Base-by-base conservation (phyloP, 1,140 invertebrate genomes). In the Drosophila pruinosa region DNA sequence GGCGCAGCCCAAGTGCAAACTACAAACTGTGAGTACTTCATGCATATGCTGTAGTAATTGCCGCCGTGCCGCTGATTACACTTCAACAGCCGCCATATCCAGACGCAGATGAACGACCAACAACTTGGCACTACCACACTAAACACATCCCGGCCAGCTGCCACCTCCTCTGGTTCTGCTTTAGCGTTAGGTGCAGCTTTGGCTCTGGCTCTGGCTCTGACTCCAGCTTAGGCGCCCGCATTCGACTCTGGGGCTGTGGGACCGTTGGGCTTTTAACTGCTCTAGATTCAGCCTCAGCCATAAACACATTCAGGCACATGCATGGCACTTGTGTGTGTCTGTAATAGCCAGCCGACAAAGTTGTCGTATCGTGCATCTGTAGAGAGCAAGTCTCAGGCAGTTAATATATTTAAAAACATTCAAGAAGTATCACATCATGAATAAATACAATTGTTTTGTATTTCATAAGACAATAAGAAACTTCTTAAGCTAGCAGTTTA, bases 51-150 rank as follows among this genome's bases (percentile, higher is more conserved):
- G 82, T 67, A 71, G 81, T 86, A 86, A 86, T 86, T 86, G 78
- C 82, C 82, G 81, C 81, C 81, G 81, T 81, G 82, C 81, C 78
- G 81, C 85, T 86, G 81, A 86, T 86, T 86, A 86, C 82, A 86
- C 81, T 86, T 86, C 82, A 88, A 80, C 81, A 76, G 74, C 63
- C 57, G 61, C 56, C 64, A 69, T 62, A 85, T 58, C 69, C 69
- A 86, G 39, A 68, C 47, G 31, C 56, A 69, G 28, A 58, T 47
- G 22, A 61, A 72, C 63, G 63, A 45, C 38, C 56, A 79, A 59
- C 77, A 74, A 54, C 68, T 72, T 64, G 38, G 22, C 56, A 41
- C 62, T 10, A 43, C 39, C 72, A 59, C 77, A 67, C 58, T 72
- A 70, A 47, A 17, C 45, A 70, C 57, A 62, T 19, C 21, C 41